Base-by-base conservation (phyloP, 2,113 vertebrate species). In the Uropsilus gracilis region DNA sequence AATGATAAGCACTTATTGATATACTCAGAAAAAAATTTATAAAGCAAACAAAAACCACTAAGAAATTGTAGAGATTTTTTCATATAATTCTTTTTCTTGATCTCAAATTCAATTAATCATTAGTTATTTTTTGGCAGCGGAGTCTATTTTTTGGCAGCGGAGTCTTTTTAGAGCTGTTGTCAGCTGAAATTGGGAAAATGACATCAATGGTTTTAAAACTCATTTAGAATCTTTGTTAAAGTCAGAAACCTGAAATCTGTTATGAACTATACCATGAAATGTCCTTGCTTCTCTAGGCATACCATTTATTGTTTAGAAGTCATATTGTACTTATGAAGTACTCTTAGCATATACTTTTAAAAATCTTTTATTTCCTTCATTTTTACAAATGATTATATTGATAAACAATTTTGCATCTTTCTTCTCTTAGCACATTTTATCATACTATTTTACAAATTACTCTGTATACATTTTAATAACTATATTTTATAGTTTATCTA, bases 381-480 rank as follows among this genome's bases (percentile, higher is more conserved):
- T 81, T 96, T 89, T 66, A 48, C 5, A 80, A 88, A 61, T 73
- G 57, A 77, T 59, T 50, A 34, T 78, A 53, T 14, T 46, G n/a
- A n/a, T 50, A 64, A 80, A 89, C 4, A 89, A 75, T 63, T 93
- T 30, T 89, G 24, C 17, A 68, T 77, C 37, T 34, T 90, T 77
- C 37, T 34, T 90, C 42, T 77, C 2, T 75, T 82, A 64, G 53
- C 61, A 82, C 8, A 66, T 83, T 81, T 72, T 81, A 68, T 44
- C 44, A 85, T 24, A 68, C 80, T 85, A 77, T 82, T 77, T 68
- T 30, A 59, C 61, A 84, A 94, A 55, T 42, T 57, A 6, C 12
- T 84, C 48, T 69, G 26, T 30, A 64, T 75, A 81, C n/a, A 91
- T 89, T 76, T 71, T 83, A 82, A 90, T 78, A 32, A 20, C 30